Evolutionary conservation across 2,113 vertebrate genomes (phyloP).

Genomic region (Elachura formosa): DNA sequence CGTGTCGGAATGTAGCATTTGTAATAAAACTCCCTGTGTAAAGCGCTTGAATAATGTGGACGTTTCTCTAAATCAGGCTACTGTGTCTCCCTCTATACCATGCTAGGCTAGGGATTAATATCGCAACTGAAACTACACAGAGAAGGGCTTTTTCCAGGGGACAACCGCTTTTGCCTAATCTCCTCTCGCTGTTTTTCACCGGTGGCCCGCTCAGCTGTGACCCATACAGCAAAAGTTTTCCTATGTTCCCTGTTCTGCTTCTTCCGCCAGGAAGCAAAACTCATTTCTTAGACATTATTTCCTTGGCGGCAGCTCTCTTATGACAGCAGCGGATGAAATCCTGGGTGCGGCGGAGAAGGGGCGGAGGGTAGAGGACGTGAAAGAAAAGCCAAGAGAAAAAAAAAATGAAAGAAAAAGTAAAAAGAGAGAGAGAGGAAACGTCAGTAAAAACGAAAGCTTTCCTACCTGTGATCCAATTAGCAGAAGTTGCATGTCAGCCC

Average conservation of each 20-base stretch:
- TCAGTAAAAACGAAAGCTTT: neutral
- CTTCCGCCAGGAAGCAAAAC: neutral
- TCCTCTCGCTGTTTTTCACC: neutral
- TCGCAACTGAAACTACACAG: neutral
- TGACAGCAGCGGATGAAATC: neutral
- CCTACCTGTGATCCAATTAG: constrained; percentile 65
- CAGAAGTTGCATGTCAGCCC: constrained; percentile 20
- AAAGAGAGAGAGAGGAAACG: neutral
- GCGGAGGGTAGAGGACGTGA: neutral
- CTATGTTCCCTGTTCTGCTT: neutral
- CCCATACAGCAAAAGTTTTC: constrained; percentile 34
- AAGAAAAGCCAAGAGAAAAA: neutral
- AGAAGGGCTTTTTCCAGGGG: neutral
- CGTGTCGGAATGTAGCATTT: neutral
- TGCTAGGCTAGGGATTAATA: neutral
- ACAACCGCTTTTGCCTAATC: neutral
- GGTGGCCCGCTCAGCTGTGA: neutral
- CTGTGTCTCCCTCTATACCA: neutral
- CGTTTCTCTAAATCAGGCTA: neutral
- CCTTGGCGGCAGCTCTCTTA: neutral
- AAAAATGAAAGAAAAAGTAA: neutral
- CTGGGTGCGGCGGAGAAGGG: neutral
- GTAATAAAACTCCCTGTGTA: neutral
- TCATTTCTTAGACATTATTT: neutral
- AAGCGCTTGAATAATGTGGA: neutral